Evolutionary conservation across 2,888 invertebrate genomes (phyloP), one percentile per base, ranked within the genome.

Genomic region (Lasius platythorax): DNA sequence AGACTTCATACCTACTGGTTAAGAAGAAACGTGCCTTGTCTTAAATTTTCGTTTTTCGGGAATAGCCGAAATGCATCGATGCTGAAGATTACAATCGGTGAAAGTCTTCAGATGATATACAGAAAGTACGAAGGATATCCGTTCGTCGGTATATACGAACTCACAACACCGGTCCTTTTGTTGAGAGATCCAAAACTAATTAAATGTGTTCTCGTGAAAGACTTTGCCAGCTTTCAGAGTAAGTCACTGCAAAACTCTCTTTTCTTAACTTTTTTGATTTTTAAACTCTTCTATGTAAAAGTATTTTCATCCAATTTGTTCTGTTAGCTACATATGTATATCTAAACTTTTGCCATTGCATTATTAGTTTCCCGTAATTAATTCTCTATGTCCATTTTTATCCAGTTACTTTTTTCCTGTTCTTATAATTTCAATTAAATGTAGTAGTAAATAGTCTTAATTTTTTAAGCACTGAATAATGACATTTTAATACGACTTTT

Each of bases 401-500:
- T n/a, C 23, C 11, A 18, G 23, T 23, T 18, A 43, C 0, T 1
- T 6, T 3, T 79, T 58, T 40, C 43, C 18, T n/a, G 6, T 8
- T 18, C 2, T 61, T 18, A 61, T 28, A 43, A 30, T 43, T 46
- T 18, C 3, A 23, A 33, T n/a, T 0, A 66, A 43, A n/a, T 56
- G 6, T 37, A 37, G 4, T 37, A 37, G 5, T 6, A 11, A 75
- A 12, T 40, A 64, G 18, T 37, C 3, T 78, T 40, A n/a, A 58
- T 46, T 72, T 79, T 63, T 37, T 12, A 28, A 37, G 0, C 30
- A 11, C 43, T 30, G 15, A 37, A 18, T 79, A 61, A 61, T 61
- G 18, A 61, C 28, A 61, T 79, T 46, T 46, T 79, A 63, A 79
- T 63, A 11, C 8, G 5, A 46, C n/a, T 61, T 79, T 11, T 4